These are phyloP conservation scores for Acrobasis suavella DNA, from an alignment of 2,888 invertebrate species.

Conservation along the genomic window DNA sequence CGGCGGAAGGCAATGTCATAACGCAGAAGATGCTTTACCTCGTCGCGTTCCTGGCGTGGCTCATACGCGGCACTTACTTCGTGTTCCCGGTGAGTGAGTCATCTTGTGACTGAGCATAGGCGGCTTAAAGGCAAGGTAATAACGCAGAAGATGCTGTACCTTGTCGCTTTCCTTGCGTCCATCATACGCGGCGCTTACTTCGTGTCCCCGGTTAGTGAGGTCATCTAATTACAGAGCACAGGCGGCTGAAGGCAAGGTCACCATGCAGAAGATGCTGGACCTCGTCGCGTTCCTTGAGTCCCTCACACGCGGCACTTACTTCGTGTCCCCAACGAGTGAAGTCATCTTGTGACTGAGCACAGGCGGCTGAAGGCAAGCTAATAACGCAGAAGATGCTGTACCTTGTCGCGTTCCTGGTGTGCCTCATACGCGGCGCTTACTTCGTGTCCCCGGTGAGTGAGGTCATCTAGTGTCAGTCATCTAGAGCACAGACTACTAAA, in stretches of 20 bases:
- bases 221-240: slow-evolving; percentile 42
- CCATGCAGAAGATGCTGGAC: slow-evolving; percentile 94
- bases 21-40: slow-evolving; percentile 95
- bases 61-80: slow-evolving; percentile 94
- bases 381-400: too few species aligned
- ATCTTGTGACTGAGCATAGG: slow-evolving; percentile 56
- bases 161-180: slow-evolving; percentile 93
- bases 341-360: too few species aligned
- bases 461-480: not conserved
- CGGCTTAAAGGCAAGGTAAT: slow-evolving; percentile 90
- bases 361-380: too few species aligned
- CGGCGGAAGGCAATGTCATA: slow-evolving; percentile 90
- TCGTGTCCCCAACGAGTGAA: slow-evolving; percentile 90
- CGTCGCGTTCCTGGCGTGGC: slow-evolving; percentile 93
- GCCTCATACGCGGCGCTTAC: slow-evolving; percentile 93
- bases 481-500: slow-evolving; percentile 93
- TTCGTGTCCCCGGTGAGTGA: slow-evolving; percentile 92
- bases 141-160: slow-evolving; percentile 94
- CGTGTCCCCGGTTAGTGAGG: slow-evolving; percentile 89
- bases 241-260: slow-evolving; percentile 88
- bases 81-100: slow-evolving; percentile 89
- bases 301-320: slow-evolving; percentile 93
- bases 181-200: slow-evolving; percentile 94
- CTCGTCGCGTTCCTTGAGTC: slow-evolving; percentile 93
- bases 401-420: slow-evolving; percentile 91